Evolutionary conservation across 2,797 vertebrate species (phyloP).

Genomic region (Pangasius larnaudii): DNA sequence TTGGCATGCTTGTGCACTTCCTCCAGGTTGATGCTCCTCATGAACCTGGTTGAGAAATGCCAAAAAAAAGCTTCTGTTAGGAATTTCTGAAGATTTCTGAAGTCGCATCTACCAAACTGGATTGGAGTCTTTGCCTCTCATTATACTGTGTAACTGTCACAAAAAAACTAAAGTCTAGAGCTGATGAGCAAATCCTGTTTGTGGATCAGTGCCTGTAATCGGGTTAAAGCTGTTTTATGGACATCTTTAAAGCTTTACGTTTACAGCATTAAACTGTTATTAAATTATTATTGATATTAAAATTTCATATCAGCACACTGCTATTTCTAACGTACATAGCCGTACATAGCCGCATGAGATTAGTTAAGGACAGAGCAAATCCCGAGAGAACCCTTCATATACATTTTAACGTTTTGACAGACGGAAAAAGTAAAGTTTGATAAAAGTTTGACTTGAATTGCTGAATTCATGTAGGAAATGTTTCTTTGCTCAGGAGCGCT

Average conservation of each 20-base stretch:
- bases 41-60: too few relatives aligned
- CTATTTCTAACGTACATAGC: background rate
- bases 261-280: background rate
- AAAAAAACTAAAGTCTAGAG: background rate
- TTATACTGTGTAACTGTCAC: background rate
- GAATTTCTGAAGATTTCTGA: background rate
- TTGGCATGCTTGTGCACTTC: too few relatives aligned
- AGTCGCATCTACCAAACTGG: background rate
- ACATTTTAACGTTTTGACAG: background rate
- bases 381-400: background rate
- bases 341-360: background rate
- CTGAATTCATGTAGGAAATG: background rate
- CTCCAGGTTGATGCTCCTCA: too few relatives aligned
- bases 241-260: background rate
- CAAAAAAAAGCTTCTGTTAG: too few relatives aligned
- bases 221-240: background rate
- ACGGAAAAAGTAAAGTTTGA: background rate
- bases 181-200: background rate
- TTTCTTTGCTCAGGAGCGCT: constrained; percentile 60
- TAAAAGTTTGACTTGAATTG: background rate
- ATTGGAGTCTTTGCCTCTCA: background rate
- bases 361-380: background rate
- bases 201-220: background rate
- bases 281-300: background rate
- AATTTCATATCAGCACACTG: background rate